phyloP scores from a whole-genome alignment of 2,797 vertebrate species.

The Dipus sagitta region DNA sequence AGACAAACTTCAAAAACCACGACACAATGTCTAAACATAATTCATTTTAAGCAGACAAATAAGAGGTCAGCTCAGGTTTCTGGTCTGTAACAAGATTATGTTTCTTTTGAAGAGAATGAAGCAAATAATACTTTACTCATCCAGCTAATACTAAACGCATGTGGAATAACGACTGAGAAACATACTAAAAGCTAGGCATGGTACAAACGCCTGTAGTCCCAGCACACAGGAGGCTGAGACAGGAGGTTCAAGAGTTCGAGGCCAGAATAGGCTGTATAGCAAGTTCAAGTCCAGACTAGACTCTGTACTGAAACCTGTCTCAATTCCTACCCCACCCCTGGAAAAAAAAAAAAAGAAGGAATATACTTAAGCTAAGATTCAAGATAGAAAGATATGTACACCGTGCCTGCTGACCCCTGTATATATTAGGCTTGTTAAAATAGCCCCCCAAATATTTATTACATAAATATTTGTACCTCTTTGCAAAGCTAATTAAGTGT shows the following conservation, averaged over 20 bases:
- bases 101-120: slow-evolving; percentile 48
- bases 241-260: neutral
- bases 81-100: neutral
- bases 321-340: neutral
- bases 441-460: slow-evolving; percentile 29
- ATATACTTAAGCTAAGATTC: neutral
- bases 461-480: neutral
- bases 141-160: slow-evolving; percentile 9
- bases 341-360: neutral
- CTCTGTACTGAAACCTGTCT: neutral
- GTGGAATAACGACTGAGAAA: slow-evolving; percentile 8
- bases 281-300: neutral
- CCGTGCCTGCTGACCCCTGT: neutral
- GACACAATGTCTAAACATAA: slow-evolving; percentile 50
- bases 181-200: neutral
- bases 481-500: slow-evolving; percentile 22
- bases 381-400: neutral
- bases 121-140: slow-evolving; percentile 40
- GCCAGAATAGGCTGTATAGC: neutral
- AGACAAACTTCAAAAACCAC: slow-evolving; percentile 31
- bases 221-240: neutral
- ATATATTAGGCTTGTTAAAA: neutral
- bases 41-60: slow-evolving; percentile 35
- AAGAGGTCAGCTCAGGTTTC: neutral
- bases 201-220: neutral